Percentiles rank a stretch among this genome's conserved stretches.
These are phyloP conservation scores for Heliconius erato DNA, from an alignment of 2,888 invertebrate genomes.

Conservation along the genomic window DNA sequence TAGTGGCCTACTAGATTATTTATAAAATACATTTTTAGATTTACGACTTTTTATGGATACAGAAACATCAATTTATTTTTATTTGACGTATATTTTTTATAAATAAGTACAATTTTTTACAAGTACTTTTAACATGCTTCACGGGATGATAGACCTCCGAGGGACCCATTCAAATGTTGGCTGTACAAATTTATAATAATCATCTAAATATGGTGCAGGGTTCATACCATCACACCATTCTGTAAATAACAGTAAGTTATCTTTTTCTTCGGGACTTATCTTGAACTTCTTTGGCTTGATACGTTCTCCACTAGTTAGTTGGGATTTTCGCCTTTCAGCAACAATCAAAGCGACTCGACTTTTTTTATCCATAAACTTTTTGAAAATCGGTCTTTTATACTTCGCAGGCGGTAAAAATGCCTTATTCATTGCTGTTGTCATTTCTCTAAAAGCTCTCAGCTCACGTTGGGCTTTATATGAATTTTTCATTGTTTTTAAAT, in stretches of 20 bases:
- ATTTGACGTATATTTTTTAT: background rate
- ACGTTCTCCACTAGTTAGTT: constrained; percentile 58
- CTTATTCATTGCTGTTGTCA: constrained; percentile 81
- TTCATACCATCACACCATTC: constrained; percentile 80
- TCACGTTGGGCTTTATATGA: constrained; percentile 78
- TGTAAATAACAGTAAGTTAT: constrained; percentile 74
- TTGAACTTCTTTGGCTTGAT: constrained; percentile 65
- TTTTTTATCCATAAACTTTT: constrained; percentile 74
- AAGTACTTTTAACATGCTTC: constrained; percentile 15
- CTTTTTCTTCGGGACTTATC: constrained; percentile 70
- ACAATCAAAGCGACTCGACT: constrained; percentile 61
- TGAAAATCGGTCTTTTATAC: constrained; percentile 68
- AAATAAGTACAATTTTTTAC: background rate
- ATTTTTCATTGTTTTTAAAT: constrained; percentile 77
- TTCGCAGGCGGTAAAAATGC: constrained; percentile 75
- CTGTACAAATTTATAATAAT: constrained; percentile 71
- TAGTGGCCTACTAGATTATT: constrained; percentile 3
- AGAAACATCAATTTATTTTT: background rate
- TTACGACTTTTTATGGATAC: background rate
- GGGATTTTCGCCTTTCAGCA: constrained; percentile 62
- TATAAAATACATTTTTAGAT: background rate
- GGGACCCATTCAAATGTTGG: constrained; percentile 68
- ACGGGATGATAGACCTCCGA: constrained; percentile 58
- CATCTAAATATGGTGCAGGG: constrained; percentile 70
- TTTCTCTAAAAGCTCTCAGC: constrained; percentile 74